Evolutionary conservation across 1,140 invertebrate genomes (phyloP).

Genomic region (Sarcophaga bullata): DNA sequence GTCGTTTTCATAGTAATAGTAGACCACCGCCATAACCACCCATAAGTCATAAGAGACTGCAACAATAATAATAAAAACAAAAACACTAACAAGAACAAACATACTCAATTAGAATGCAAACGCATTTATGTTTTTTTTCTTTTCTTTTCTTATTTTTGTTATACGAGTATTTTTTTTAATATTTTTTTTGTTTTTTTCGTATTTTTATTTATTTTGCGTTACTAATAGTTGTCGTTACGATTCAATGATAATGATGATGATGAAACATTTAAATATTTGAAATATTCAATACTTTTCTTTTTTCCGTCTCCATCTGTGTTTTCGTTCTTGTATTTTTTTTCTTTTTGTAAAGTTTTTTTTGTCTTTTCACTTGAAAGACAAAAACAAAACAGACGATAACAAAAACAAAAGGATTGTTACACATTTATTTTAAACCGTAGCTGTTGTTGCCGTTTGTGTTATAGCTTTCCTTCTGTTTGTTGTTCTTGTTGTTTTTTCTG

Average conservation of each 20-base stretch:
- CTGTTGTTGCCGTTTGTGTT: neutral
- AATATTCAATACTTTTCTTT: conserved; percentile 27
- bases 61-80: neutral
- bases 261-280: conserved; percentile 37
- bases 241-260: conserved; percentile 35
- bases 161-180: too few relatives aligned
- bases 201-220: conserved; percentile 6
- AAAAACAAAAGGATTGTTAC: conserved; percentile 22
- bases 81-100: neutral
- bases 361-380: neutral
- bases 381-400: neutral
- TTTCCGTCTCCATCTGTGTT: neutral
- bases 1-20: neutral
- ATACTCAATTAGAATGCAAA: conserved; percentile 1
- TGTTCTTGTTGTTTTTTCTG: conserved; percentile 3
- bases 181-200: neutral
- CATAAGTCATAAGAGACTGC: conserved; percentile 10
- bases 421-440: neutral
- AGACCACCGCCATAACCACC: conserved; percentile 18
- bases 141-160: too few relatives aligned
- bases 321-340: conserved; percentile 5
- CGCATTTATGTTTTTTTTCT: conserved; percentile 3
- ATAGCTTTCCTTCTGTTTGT: conserved; percentile 8
- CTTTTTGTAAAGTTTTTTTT: conserved; percentile 15
- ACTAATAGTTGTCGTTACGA: conserved; percentile 26